phyloP scores from a whole-genome alignment of 2,113 vertebrate species.

The Ameiurus melas region DNA sequence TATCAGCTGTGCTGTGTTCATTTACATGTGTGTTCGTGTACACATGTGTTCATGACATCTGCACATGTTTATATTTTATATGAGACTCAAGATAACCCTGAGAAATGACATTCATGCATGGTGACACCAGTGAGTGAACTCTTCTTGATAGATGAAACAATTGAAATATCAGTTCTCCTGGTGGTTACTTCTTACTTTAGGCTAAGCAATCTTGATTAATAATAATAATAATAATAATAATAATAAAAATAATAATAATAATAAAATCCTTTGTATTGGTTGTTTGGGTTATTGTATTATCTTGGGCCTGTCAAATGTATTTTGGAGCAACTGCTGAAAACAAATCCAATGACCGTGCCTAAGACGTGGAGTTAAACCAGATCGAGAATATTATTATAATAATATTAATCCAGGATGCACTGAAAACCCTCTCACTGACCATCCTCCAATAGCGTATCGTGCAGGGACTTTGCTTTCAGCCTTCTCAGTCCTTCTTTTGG shows the following conservation, averaged over 20 bases:
- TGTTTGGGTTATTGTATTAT: no score
- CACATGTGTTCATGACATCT: background rate
- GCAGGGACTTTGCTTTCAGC: background rate
- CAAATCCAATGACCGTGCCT: no score
- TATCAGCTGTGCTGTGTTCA: background rate
- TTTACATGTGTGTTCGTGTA: background rate
- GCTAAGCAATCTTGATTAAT: background rate
- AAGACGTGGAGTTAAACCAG: background rate
- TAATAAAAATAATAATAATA: no score
- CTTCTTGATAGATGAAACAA: background rate
- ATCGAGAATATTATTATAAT: background rate
- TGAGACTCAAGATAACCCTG: background rate
- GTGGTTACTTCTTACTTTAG: background rate
- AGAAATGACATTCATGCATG: constrained; percentile 11
- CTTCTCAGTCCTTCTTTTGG: background rate
- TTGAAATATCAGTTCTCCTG: background rate
- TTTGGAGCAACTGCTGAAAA: background rate
- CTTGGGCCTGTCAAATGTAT: background rate
- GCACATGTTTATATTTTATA: background rate
- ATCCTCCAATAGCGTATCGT: background rate
- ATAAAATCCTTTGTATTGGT: background rate
- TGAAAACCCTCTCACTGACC: no score
- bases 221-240: no score
- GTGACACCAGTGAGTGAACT: background rate
- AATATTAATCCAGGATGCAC: background rate